A percentile compares a stretch with the other conserved stretches of the same genome.
phyloP scores from a whole-genome alignment of 2,888 invertebrate species.

The Meta bourneti region DNA sequence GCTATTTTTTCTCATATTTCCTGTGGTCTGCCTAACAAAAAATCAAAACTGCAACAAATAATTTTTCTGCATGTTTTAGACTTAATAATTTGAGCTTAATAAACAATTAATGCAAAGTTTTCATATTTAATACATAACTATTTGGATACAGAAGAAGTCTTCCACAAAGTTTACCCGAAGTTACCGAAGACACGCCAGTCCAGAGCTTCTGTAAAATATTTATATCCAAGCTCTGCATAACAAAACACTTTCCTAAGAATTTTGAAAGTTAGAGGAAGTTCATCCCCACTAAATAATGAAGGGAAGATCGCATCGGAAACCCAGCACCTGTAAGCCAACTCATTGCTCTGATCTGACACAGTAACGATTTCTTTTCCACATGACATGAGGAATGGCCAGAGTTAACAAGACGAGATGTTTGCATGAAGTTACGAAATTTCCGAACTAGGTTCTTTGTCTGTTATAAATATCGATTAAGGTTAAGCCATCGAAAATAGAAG shows the following conservation, averaged over 20 bases:
- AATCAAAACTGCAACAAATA: no score
- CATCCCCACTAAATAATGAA: not conserved
- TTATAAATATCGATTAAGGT: not conserved
- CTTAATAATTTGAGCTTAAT: no score
- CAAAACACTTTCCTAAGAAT: not conserved
- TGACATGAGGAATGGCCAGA: not conserved
- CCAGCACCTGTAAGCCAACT: not conserved
- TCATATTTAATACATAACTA: no score
- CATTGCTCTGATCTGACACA: not conserved
- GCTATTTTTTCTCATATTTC: no score
- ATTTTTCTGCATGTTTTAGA: no score
- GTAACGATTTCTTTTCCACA: not conserved
- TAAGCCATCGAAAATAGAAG: not conserved
- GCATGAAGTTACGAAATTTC: not conserved
- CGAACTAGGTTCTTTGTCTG: not conserved
- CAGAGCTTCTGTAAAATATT: not conserved
- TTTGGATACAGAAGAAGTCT: no score
- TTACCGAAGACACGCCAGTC: not conserved
- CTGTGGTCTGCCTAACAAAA: no score
- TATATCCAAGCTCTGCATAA: not conserved
- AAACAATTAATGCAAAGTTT: not conserved
- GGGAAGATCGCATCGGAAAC: slow-evolving; percentile 12
- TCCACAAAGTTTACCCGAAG: no score
- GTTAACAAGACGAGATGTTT: not conserved
- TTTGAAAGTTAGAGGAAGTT: not conserved